Percentiles rank a stretch among this genome's conserved stretches.
These are phyloP conservation scores for Dicranocentrus wangi DNA, from an alignment of 2,888 invertebrate genomes.

Conservation along the genomic window DNA sequence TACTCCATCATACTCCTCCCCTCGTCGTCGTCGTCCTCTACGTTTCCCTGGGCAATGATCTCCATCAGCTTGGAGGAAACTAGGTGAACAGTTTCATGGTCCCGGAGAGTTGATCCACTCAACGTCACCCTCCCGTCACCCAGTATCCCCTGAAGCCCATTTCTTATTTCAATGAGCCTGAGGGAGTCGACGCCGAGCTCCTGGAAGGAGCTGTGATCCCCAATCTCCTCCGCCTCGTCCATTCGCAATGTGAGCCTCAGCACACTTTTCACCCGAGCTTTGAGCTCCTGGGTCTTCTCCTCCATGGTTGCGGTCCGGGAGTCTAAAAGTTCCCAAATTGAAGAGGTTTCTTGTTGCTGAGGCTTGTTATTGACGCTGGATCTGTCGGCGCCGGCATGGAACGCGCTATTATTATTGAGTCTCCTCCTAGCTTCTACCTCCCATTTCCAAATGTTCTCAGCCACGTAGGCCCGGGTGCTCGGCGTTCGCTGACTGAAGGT, in stretches of 20 bases:
- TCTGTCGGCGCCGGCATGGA: too few species aligned
- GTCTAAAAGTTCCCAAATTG: neutral
- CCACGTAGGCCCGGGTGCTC: neutral
- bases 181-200: slow-evolving; percentile 56
- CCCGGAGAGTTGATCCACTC: too few species aligned
- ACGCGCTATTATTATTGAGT: too few species aligned
- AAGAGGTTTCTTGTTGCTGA: neutral
- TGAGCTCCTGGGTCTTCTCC: neutral
- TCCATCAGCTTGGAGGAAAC: too few species aligned
- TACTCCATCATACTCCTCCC: too few species aligned
- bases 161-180: slow-evolving; percentile 34
- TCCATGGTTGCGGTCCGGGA: neutral
- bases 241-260: neutral
- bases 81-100: too few species aligned
- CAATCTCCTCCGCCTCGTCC: neutral
- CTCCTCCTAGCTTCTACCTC: too few species aligned
- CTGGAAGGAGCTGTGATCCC: slow-evolving; percentile 1
- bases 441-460: neutral
- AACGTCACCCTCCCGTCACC: neutral
- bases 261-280: neutral
- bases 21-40: neutral
- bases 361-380: too few species aligned
- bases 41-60: neutral
- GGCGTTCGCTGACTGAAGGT: neutral
- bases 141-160: neutral